These are phyloP conservation scores for Ispidina lecontei DNA, from an alignment of 2,797 vertebrate species.

Conservation along the genomic window DNA sequence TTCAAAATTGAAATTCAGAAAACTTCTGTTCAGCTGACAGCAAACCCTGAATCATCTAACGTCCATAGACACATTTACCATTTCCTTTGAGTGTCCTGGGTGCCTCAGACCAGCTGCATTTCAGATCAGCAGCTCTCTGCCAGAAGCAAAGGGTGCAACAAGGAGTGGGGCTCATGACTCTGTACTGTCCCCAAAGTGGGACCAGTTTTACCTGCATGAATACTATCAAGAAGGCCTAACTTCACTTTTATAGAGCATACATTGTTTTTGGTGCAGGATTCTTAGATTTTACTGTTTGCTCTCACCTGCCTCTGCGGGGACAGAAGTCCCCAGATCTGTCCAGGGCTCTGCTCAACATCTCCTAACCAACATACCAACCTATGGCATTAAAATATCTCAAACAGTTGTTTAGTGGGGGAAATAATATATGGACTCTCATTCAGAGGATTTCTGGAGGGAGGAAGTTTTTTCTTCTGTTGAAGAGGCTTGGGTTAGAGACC, in stretches of 20 bases:
- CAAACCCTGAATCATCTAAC: constrained; percentile 50
- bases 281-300: not conserved
- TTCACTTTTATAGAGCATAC: not conserved
- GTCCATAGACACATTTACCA: constrained; percentile 21
- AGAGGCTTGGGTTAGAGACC: too few species aligned
- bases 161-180: constrained; percentile 34
- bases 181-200: not conserved
- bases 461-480: too few species aligned
- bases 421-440: not conserved
- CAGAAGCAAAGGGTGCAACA: constrained; percentile 7
- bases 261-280: not conserved
- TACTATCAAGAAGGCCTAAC: not conserved
- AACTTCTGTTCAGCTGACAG: constrained; percentile 62
- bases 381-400: not conserved
- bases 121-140: not conserved
- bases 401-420: not conserved
- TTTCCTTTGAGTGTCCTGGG: constrained; percentile 41
- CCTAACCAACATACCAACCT: not conserved
- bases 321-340: not conserved
- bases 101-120: not conserved
- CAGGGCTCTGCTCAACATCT: not conserved
- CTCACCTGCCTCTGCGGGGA: not conserved
- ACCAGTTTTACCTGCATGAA: constrained; percentile 54
- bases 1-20: constrained; percentile 33
- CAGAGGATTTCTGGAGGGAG: too few species aligned